A percentile compares a stretch with the other conserved stretches of the same genome.
These are phyloP conservation scores for Tachysurus fulvidraco DNA, from an alignment of 2,113 vertebrate species.

Conservation along the genomic window DNA sequence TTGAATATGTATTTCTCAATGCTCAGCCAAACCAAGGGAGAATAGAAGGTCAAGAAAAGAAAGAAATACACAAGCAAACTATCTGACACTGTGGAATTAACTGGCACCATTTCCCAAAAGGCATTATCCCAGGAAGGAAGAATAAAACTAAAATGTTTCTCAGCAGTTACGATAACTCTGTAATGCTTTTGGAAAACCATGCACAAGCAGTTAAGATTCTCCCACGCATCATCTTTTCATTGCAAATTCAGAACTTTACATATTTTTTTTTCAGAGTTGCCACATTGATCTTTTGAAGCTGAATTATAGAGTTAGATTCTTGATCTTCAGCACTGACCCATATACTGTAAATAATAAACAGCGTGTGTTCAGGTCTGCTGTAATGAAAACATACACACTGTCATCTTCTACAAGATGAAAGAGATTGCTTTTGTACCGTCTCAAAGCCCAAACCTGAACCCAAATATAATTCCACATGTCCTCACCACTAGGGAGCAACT, in stretches of 20 bases:
- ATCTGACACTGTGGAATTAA: slow-evolving; percentile 38
- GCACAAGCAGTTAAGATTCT: background rate
- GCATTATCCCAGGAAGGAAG: slow-evolving; percentile 2
- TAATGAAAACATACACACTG: slow-evolving; percentile 44
- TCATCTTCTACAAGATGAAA: slow-evolving; percentile 22
- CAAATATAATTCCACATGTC: slow-evolving; percentile 46
- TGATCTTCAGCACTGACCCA: background rate
- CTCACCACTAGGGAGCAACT: slow-evolving; percentile 55
- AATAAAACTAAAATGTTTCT: background rate
- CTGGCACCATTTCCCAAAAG: slow-evolving; percentile 14
- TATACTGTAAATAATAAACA: slow-evolving; percentile 26
- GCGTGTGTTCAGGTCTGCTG: slow-evolving; percentile 14
- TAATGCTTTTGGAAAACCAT: background rate
- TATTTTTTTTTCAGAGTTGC: background rate
- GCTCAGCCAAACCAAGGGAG: slow-evolving; percentile 28
- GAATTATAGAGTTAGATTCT: slow-evolving; percentile 6
- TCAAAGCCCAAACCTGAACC: slow-evolving; percentile 25
- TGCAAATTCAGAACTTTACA: slow-evolving; percentile 19
- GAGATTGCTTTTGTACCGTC: slow-evolving; percentile 34
- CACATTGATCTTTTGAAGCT: slow-evolving; percentile 25
- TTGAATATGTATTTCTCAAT: slow-evolving; percentile 40
- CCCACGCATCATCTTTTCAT: slow-evolving; percentile 6
- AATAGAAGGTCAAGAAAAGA: slow-evolving; percentile 29
- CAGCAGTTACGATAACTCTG: background rate
- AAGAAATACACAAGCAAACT: slow-evolving; percentile 32